Evolutionary conservation across 2,888 invertebrate genomes (phyloP).

Genomic region (Phyllotreta striolata): DNA sequence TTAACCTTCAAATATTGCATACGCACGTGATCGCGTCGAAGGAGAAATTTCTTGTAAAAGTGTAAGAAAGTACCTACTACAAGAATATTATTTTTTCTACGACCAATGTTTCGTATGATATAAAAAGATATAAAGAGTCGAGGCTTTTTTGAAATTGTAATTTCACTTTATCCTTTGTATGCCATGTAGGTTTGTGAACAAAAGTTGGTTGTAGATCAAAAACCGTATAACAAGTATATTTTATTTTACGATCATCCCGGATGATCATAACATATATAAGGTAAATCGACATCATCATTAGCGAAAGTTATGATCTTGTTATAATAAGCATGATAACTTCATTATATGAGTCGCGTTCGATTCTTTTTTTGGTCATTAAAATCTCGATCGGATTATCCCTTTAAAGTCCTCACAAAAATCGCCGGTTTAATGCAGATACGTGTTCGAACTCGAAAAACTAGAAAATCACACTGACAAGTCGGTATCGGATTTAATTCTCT

Average conservation of each 20-base stretch:
- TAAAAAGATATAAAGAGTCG: too few relatives aligned
- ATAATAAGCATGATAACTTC: constrained; percentile 22
- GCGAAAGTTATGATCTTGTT: constrained; percentile 26
- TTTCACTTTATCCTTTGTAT: too few relatives aligned
- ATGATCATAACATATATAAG: constrained; percentile 22
- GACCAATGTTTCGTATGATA: too few relatives aligned
- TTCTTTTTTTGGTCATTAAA: constrained; percentile 7
- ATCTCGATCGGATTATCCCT: not conserved
- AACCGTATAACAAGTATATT: constrained; percentile 15
- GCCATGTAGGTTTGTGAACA: constrained; percentile 7
- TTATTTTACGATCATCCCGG: constrained; percentile 13
- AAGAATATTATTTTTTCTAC: too few relatives aligned
- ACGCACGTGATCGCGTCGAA: constrained; percentile 17
- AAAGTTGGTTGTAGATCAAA: constrained; percentile 13
- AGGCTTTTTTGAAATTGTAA: too few relatives aligned
- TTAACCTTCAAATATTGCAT: constrained; percentile 30
- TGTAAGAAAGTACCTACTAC: too few relatives aligned
- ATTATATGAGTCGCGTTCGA: not conserved
- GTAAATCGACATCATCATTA: constrained; percentile 23
- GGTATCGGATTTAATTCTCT: constrained; percentile 12
- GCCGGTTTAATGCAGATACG: constrained; percentile 14
- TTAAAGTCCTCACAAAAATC: constrained; percentile 6
- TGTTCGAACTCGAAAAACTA: too few relatives aligned
- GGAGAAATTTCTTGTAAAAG: constrained; percentile 1
- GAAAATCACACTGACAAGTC: too few relatives aligned